Evolutionary conservation across 1,140 invertebrate genomes (phyloP), one percentile per base, ranked within the genome.

Genomic region (Panagrolaimus sp.): DNA sequence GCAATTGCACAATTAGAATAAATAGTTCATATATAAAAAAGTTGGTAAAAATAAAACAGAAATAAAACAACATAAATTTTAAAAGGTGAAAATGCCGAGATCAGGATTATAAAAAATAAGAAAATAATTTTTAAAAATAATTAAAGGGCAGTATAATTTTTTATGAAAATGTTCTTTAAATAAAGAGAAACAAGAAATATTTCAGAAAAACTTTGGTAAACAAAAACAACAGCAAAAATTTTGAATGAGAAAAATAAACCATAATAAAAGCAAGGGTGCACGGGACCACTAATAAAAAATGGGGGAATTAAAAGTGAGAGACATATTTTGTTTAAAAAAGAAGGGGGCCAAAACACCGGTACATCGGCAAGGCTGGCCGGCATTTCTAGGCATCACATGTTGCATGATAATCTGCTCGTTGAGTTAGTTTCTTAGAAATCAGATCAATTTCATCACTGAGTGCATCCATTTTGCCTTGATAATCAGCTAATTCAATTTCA

Each of bases 371-470:
- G 52, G 52, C 28, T 58, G 21, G 28, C 52, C 52, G 52, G 32
- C 21, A 28, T 73, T 48, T 76, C 26, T 38, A 38, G 2, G 73
- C 73, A 67, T 74, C 73, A 55, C 73, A 74, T 12, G 73, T 74
- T 26, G 52, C 48, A 63, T 74, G 73, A 26, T 58, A 74, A 14
- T 74, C 73, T 12, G 79, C 77, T 14, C 73, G 67, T 28, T 66
- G 63, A 1, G 76, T 77, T 15, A 76, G 77, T 43, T 78, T 71
- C 17, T 46, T 43, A 43, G 75, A 44, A 46, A 76, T 67, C 26
- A 64, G 43, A 43, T 76, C 77, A 43, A 76, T 79, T 62, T 76
- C 47, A 6, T 48, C 38, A 48, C 73, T 76, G 24, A 76, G 64
- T 32, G 43, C 14, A 26, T 70, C 71, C 1, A 79, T 38, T 21